A percentile compares a stretch with the other conserved stretches of the same genome.
Conservation (phyloP, 2,888 invertebrate genomes). For the Orthonevra nobilis region DNA sequence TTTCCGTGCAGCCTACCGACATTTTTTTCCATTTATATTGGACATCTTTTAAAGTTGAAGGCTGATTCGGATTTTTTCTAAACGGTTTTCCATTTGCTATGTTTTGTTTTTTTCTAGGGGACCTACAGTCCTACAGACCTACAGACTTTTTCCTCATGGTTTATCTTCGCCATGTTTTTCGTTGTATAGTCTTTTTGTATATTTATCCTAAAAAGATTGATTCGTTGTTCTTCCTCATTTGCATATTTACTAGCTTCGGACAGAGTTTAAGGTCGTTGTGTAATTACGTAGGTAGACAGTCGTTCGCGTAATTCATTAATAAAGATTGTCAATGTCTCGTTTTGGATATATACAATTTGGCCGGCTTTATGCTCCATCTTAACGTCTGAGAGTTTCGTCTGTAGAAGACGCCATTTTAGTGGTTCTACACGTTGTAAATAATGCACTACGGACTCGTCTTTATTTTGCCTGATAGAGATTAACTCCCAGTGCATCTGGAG, state of each 20-base stretch:
- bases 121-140: background rate
- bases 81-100: background rate
- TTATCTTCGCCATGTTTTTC: background rate
- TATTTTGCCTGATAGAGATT: background rate
- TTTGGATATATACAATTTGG: slow-evolving; percentile 1
- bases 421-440: background rate
- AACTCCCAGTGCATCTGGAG: background rate
- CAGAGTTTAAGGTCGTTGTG: background rate
- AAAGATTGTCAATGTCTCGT: background rate
- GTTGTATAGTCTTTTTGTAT: slow-evolving; percentile 9
- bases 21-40: too few relatives aligned
- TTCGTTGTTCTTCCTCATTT: slow-evolving; percentile 8
- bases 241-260: background rate
- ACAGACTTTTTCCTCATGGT: background rate
- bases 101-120: background rate
- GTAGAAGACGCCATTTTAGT: background rate
- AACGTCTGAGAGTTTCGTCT: background rate
- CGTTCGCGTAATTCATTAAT: background rate
- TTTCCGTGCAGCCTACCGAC: background rate
- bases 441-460: background rate
- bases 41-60: too few relatives aligned
- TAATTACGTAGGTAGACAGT: background rate
- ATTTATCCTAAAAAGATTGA: background rate
- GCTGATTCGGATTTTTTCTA: background rate
- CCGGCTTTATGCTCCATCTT: background rate